Evolutionary conservation across 2,797 vertebrate genomes (phyloP), one percentile per base, ranked within the genome.

Genomic region (Hafferia zeledoni): DNA sequence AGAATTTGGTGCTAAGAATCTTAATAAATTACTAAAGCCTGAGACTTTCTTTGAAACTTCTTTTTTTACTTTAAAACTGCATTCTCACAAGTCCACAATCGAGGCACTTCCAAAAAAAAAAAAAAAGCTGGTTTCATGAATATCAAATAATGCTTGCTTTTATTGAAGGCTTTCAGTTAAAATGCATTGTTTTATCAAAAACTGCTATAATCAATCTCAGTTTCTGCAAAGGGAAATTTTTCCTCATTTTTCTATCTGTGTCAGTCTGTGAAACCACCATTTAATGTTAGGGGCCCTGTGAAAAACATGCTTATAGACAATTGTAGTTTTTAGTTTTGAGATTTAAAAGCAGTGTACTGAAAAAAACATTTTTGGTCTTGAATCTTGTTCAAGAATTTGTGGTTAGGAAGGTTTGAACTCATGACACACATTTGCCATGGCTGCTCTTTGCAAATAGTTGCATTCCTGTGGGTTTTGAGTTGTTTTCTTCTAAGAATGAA

Each of bases 401-500:
- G 69, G 82, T 91, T 91, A 30, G 37, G 53, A 91, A 61, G 49
- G 61, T 93, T 75, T 77, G 71, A 92, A 87, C 35, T 59, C 31
- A 10, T 59, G 39, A 49, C 44, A 56, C 69, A 61, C 2, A 16
- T 85, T 95, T 90, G 78, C 60, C 47, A 5, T 44, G 41, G 43
- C 56, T 87, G 71, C 43, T 92, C n/a, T 87, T 92, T 84, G 46
- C 56, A 56, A 81, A 85, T 60, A 69, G 35, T 80, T 87, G 55
- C 64, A 75, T 95, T 93, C 90, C 87, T 94, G 90, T 75, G 85
- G 82, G 4, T 92, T 90, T 83, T 57, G 71, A 87, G 60, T 69
- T 90, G 75, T 67, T 93, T 82, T 86, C 28, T 50, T 71, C 71
- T 63, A 61, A 84, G 60, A 75, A 57, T 11, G 41, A 71, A 46